phyloP scores from a whole-genome alignment of 2,888 invertebrate genomes.

The Venusia cambrica region DNA sequence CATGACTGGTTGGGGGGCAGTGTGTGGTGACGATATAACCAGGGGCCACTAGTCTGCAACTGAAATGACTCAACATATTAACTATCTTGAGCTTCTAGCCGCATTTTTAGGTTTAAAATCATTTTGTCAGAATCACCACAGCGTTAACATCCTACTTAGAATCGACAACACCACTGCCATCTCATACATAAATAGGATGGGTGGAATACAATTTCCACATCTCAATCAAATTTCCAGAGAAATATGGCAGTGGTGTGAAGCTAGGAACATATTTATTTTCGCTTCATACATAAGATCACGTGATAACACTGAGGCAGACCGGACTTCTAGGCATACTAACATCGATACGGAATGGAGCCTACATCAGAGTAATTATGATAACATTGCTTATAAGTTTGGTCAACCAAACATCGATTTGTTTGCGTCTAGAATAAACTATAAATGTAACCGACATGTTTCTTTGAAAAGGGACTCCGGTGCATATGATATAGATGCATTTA shows the following conservation, averaged over 20 bases:
- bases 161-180: slow-evolving; percentile 27
- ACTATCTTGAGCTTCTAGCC: slow-evolving; percentile 11
- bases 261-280: slow-evolving; percentile 11
- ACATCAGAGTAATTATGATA: slow-evolving; percentile 8
- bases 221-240: slow-evolving; percentile 15
- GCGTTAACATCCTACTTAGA: slow-evolving; percentile 18
- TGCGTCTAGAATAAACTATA: slow-evolving; percentile 21
- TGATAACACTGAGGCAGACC: slow-evolving; percentile 20
- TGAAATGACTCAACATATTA: slow-evolving; percentile 12
- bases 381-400: slow-evolving; percentile 16
- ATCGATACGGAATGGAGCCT: slow-evolving; percentile 24
- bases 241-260: slow-evolving; percentile 24
- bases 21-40: slow-evolving; percentile 4
- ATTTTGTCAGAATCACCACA: neutral
- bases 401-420: slow-evolving; percentile 24
- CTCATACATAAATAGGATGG: slow-evolving; percentile 25
- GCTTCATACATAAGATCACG: slow-evolving; percentile 16
- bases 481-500: slow-evolving; percentile 22
- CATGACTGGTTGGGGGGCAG: slow-evolving; percentile 17
- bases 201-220: slow-evolving; percentile 20
- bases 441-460: slow-evolving; percentile 23
- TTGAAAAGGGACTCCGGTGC: slow-evolving; percentile 25
- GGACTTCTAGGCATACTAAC: slow-evolving; percentile 16
- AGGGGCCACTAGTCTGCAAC: slow-evolving; percentile 11
- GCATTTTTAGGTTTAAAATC: slow-evolving; percentile 1